Evolutionary conservation across 2,797 vertebrate genomes (phyloP), one percentile per base, ranked within the genome.

Genomic region (Cossypha caffra): DNA sequence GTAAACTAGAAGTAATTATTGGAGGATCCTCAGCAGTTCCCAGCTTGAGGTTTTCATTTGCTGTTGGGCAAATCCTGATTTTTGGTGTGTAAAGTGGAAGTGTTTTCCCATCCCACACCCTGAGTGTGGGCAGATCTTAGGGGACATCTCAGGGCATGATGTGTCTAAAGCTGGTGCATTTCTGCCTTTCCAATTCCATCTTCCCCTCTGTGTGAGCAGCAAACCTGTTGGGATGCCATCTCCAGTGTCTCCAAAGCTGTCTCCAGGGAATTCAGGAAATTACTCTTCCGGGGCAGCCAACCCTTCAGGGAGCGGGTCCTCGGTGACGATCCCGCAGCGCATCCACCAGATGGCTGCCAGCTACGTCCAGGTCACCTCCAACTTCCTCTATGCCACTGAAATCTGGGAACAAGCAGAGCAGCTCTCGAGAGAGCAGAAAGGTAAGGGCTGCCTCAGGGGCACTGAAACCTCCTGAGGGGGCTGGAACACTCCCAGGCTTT

Each of bases 271-370:
- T 86, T 99, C 99, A 69, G 99, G 98, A 80, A 98, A 98, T 97
- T 99, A 99, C 91, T 98, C 99, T 42, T 98, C 98, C 3, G 99
- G 98, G 92, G 98, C 98, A 98, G 99, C 98, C 95, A 99, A 98
- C 97, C 98, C 98, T 96, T 97, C 99, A 97, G 99, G 98, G 86
- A 97, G 98, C 88, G 98, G 98, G 90, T 99, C 99, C 54, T 99
- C 99, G 2, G 99, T 99, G 94, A 99, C 99, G 88, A 99, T 99
- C 98, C 99, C 99, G 84, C 99, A 99, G 97, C 98, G 98, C 93
- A 99, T 99, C 97, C 99, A 99, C 97, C 99, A 99, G 98, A 99
- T 99, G 99, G 99, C 99, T 69, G 99, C 99, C 98, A 99, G 99
- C 98, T 99, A 99, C 11, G 99, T 99, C 95, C 99, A 99, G 96